A percentile compares a stretch with the other conserved stretches of the same genome.
phyloP scores from a whole-genome alignment of 2,797 vertebrate species.

The Oreochromis grahami region DNA sequence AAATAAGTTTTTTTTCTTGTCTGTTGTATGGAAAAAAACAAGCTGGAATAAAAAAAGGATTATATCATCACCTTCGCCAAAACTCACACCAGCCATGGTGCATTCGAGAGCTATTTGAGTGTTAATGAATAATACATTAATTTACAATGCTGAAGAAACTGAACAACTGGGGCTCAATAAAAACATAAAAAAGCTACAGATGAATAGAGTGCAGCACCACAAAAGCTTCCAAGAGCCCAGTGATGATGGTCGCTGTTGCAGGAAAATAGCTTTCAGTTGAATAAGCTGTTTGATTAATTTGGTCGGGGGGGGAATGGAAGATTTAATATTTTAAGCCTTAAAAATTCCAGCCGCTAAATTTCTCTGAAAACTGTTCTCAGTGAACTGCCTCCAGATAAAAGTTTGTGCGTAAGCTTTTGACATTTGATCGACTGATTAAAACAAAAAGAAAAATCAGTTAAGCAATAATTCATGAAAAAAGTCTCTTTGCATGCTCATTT shows the following conservation, averaged over 20 bases:
- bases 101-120: slow-evolving; percentile 12
- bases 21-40: neutral
- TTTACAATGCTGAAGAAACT: neutral
- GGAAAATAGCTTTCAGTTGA: slow-evolving; percentile 10
- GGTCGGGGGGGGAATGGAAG: neutral
- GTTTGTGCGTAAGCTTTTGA: slow-evolving; percentile 9
- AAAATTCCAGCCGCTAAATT: neutral
- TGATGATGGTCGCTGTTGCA: neutral
- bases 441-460: neutral
- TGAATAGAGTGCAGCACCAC: neutral
- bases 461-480: neutral
- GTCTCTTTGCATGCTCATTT: neutral
- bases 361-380: neutral
- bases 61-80: neutral
- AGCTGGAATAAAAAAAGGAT: neutral
- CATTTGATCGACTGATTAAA: slow-evolving; percentile 2
- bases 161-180: neutral
- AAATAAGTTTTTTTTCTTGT: neutral
- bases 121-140: slow-evolving; percentile 34
- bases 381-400: slow-evolving; percentile 8
- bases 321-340: neutral
- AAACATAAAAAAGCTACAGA: neutral
- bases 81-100: neutral
- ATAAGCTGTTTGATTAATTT: slow-evolving; percentile 10
- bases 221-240: neutral